Conservation (phyloP, 1,140 invertebrate species). For the Drosophila nigrodunni region DNA sequence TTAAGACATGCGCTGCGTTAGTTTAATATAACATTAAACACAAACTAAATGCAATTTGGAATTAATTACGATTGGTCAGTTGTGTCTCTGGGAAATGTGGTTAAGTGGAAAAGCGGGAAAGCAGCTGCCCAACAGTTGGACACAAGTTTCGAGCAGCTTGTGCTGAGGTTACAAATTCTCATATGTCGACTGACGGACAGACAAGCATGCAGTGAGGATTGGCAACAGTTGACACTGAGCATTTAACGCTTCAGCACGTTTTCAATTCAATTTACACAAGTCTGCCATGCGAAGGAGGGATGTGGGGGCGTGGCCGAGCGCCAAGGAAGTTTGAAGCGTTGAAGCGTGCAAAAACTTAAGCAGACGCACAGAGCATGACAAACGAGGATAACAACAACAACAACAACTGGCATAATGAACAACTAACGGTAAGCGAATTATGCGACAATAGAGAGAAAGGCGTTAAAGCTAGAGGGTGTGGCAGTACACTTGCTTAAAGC, state of each 20-base stretch:
- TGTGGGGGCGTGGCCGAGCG: constrained; percentile 42
- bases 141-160: constrained; percentile 61
- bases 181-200: constrained; percentile 67
- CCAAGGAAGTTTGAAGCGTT: constrained; percentile 76
- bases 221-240: constrained; percentile 83
- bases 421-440: constrained; percentile 72
- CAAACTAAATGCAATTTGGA: constrained; percentile 67
- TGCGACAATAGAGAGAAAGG: constrained; percentile 36
- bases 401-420: constrained; percentile 60
- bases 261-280: constrained; percentile 82
- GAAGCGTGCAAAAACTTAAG: constrained; percentile 80
- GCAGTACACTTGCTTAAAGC: constrained; percentile 18
- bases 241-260: constrained; percentile 84
- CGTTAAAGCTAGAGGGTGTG: constrained; percentile 3
- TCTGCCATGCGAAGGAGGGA: constrained; percentile 30
- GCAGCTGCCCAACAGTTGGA: constrained; percentile 9
- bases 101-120: background rate
- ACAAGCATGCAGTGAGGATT: constrained; percentile 43
- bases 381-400: constrained; percentile 57
- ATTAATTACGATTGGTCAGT: constrained; percentile 66
- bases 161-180: constrained; percentile 82
- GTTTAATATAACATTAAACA: constrained; percentile 23
- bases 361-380: constrained; percentile 79
- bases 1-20: constrained; percentile 14
- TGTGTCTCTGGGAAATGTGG: constrained; percentile 13